A percentile compares a stretch with the other conserved stretches of the same genome.
These are phyloP conservation scores for Ips nitidus DNA, from an alignment of 1,140 invertebrate species.

Conservation along the genomic window DNA sequence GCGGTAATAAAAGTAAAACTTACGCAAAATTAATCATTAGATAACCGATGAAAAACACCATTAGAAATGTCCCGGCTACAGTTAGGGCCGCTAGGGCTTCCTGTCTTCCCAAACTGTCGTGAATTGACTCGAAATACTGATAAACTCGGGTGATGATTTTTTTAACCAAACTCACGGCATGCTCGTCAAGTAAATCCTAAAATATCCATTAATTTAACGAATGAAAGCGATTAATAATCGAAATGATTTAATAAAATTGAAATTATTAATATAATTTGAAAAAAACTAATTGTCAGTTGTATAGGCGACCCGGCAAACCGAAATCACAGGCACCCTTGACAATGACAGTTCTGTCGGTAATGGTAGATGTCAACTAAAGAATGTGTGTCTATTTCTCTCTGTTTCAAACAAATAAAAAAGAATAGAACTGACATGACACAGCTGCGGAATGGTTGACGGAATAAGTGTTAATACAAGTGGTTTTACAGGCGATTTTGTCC, in stretches of 20 bases:
- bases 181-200: constrained; percentile 73
- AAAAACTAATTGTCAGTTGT: neutral
- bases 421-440: too few species aligned
- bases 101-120: constrained; percentile 75
- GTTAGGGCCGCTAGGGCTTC: constrained; percentile 80
- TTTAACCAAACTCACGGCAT: constrained; percentile 71
- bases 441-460: too few species aligned
- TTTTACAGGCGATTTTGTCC: too few species aligned
- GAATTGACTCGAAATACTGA: constrained; percentile 72
- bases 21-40: constrained; percentile 87
- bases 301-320: too few species aligned
- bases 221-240: neutral
- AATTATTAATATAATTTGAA: too few species aligned
- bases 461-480: too few species aligned
- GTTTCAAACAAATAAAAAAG: too few species aligned
- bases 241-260: too few species aligned
- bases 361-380: too few species aligned
- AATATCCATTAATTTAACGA: constrained; percentile 34
- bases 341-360: too few species aligned
- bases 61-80: constrained; percentile 76
- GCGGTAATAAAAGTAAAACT: constrained; percentile 46
- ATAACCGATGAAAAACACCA: constrained; percentile 82
- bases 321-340: too few species aligned
- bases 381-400: too few species aligned
- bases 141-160: constrained; percentile 68